Evolutionary conservation across 2,797 vertebrate species (phyloP).

Genomic region (Diceros bicornis): DNA sequence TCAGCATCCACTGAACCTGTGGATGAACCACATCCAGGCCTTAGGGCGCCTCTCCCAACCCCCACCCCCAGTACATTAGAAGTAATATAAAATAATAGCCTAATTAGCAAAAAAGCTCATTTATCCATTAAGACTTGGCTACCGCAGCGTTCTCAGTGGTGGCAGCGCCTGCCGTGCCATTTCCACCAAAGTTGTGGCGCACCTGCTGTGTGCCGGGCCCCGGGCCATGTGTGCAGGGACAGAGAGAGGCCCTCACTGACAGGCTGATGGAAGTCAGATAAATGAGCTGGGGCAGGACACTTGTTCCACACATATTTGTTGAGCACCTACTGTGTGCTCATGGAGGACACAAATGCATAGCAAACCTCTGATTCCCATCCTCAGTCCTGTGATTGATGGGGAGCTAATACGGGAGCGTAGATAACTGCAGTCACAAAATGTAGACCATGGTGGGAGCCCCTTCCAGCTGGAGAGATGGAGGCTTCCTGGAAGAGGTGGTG

Average conservation of each 20-base stretch:
- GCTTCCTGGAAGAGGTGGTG: background rate
- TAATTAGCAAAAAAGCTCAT: background rate
- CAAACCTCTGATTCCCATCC: background rate
- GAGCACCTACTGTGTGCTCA: background rate
- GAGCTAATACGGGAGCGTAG: background rate
- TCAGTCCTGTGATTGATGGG: too few species aligned
- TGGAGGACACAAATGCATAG: background rate
- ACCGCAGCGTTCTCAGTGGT: background rate
- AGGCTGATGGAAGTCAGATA: background rate
- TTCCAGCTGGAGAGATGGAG: background rate
- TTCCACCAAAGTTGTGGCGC: too few species aligned
- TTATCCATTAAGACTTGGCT: background rate
- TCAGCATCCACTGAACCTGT: background rate
- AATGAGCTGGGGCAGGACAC: background rate
- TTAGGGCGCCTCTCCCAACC: background rate
- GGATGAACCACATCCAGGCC: background rate
- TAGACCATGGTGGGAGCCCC: background rate
- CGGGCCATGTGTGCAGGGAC: background rate
- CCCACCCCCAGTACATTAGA: background rate
- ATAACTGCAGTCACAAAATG: background rate
- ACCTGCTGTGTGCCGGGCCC: background rate
- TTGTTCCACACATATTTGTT: accelerated
- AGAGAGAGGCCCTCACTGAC: background rate
- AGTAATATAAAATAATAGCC: background rate
- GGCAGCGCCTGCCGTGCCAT: background rate